These are phyloP conservation scores for Dermolepida albohirtum DNA, from an alignment of 2,888 invertebrate species.

Conservation along the genomic window DNA sequence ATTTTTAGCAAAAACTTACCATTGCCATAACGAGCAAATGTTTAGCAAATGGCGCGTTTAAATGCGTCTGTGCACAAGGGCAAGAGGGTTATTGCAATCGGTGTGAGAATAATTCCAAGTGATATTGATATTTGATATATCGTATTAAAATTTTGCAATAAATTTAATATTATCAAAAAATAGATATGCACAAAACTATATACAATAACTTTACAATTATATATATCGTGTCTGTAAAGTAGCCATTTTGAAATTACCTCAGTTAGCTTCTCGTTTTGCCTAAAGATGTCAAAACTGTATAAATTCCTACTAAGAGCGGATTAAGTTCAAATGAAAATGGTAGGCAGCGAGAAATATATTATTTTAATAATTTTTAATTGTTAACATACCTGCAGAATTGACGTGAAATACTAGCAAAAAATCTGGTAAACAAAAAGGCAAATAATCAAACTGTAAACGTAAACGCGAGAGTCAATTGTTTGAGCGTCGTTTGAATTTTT, in stretches of 20 bases:
- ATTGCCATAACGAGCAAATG: conserved; percentile 64
- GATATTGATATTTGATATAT: conserved; percentile 16
- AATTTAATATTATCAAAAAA: conserved; percentile 40
- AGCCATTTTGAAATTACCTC: conserved; percentile 44
- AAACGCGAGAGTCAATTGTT: conserved; percentile 38
- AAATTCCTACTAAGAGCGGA: conserved; percentile 36
- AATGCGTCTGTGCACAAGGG: conserved; percentile 62
- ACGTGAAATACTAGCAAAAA: conserved; percentile 42
- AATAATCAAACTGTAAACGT: conserved; percentile 40
- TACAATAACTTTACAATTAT: conserved; percentile 36
- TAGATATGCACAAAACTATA: conserved; percentile 39
- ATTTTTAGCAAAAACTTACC: conserved; percentile 60
- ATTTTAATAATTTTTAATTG: conserved; percentile 34
- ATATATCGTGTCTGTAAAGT: conserved; percentile 39
- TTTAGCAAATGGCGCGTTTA: conserved; percentile 67
- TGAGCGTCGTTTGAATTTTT: conserved; percentile 31
- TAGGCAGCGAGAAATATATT: conserved; percentile 13
- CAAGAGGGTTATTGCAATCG: conserved; percentile 57
- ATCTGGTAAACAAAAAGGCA: conserved; percentile 43
- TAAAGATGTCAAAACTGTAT: conserved; percentile 42
- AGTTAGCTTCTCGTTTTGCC: conserved; percentile 28
- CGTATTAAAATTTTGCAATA: conserved; percentile 32
- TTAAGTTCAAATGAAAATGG: conserved; percentile 24
- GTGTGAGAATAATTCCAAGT: conserved; percentile 46
- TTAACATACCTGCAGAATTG: conserved; percentile 42